Base-by-base conservation (phyloP, 2,888 invertebrate genomes). In the Eilema sororculum region DNA sequence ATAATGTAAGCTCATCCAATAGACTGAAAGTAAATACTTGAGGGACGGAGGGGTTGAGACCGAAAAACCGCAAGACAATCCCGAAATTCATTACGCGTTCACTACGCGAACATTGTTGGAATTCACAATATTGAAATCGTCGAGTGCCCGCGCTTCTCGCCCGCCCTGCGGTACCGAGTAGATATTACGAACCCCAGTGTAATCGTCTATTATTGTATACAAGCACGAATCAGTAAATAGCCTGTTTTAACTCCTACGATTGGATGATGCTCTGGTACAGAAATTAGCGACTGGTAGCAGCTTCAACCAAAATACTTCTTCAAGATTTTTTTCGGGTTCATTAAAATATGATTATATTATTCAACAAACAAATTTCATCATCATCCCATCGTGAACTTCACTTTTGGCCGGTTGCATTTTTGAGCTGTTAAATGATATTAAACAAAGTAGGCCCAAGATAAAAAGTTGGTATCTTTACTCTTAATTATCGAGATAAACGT, bases 111-210 rank as follows among this genome's bases (percentile, higher is more conserved):
- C 93, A 93, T 92, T 90, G 92, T 86, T 79, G 94, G 95, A 95
- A 95, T 95, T 95, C 94, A 94, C 95, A 95, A 95, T 95, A 95
- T 94, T 94, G 94, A 91, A 94, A 92, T 91, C 91, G 91, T 83
- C 79, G 71, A 70, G 81, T 83, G 77, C 84, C 82, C 77, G 77
- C 78, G 81, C 77, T 79, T 78, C 86, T 79, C 74, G 77, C 76
- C 77, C 78, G 67, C 68, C 72, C 69, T 16, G 69, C 24, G 73
- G 71, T 68, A n/a, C 46, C 63, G 13, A 12, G 52, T 78, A 75
- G 89, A 89, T 89, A 90, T 91, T 90, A 87, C 89, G 82, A 33
- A 33, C 30, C 84, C 83, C 80, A 83, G 85, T 86, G 86, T 86
- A 80, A 86, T 80, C 84, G 83, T 83, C 83, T 79, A 80, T 86